phyloP scores from a whole-genome alignment of 2,113 vertebrate species.

The Erythrocebus patas region DNA sequence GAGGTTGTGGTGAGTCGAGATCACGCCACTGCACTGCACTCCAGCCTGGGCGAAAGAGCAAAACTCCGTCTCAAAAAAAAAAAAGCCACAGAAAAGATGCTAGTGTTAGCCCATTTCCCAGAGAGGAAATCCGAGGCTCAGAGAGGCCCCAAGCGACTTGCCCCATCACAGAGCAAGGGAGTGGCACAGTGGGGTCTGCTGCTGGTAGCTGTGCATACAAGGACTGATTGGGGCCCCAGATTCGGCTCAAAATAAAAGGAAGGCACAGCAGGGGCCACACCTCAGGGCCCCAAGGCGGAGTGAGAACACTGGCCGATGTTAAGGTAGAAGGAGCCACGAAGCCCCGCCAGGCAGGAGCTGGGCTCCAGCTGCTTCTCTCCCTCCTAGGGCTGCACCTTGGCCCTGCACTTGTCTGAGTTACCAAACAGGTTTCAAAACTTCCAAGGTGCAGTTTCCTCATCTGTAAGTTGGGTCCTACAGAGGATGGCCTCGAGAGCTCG shows the following conservation, averaged over 20 bases:
- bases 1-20: too few relatives aligned
- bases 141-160: background rate
- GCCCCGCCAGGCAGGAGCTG: too few relatives aligned
- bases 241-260: fast-evolving
- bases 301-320: fast-evolving
- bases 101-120: background rate
- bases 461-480: background rate
- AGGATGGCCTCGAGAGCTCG: background rate
- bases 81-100: background rate
- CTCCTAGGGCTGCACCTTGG: fast-evolving
- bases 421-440: background rate
- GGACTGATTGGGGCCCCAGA: background rate
- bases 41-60: too few relatives aligned
- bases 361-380: background rate
- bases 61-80: too few relatives aligned
- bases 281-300: fast-evolving
- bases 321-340: fast-evolving
- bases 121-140: background rate
- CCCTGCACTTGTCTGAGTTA: background rate
- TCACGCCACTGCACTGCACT: too few relatives aligned
- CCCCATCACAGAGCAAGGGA: background rate
- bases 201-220: background rate
- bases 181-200: fast-evolving
- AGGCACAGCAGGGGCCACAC: fast-evolving
- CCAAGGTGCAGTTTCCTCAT: background rate